These are phyloP conservation scores for Eunapius fragilis DNA, from an alignment of 37 sponge, comb jelly and placozoan genomes.

Conservation along the genomic window DNA sequence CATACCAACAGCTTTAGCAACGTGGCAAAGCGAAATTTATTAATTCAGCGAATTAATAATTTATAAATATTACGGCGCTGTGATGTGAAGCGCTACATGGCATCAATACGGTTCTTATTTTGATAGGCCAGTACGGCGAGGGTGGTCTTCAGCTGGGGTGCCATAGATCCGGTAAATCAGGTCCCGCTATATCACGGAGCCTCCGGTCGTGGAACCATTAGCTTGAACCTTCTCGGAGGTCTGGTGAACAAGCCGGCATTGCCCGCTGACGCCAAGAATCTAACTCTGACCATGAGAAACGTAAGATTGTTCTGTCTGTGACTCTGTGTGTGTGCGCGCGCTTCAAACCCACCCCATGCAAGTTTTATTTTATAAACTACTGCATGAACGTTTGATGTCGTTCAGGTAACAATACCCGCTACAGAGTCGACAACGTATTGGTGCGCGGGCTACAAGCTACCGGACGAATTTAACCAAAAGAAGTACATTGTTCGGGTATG, in stretches of 20 bases:
- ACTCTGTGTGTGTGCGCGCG: too few species aligned
- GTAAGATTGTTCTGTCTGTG: neutral
- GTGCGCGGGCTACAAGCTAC: slow-evolving; percentile 43
- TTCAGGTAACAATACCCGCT: slow-evolving; percentile 46
- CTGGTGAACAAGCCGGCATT: neutral
- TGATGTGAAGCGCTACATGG: too few species aligned
- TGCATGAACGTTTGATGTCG: neutral
- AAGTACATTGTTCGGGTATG: slow-evolving; percentile 41
- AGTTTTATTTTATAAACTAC: neutral
- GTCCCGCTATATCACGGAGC: neutral
- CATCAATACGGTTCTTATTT: neutral
- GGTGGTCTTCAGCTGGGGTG: neutral
- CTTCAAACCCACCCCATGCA: too few species aligned
- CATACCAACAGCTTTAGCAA: too few species aligned
- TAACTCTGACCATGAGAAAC: neutral
- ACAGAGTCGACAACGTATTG: slow-evolving; percentile 60
- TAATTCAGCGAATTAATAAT: too few species aligned
- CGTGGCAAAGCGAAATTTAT: too few species aligned
- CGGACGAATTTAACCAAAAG: slow-evolving; percentile 10
- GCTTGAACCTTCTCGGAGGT: neutral
- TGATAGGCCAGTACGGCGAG: neutral
- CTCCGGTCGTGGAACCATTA: neutral
- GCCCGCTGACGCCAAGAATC: neutral
- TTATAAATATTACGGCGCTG: too few species aligned
- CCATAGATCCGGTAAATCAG: neutral